phyloP scores from a whole-genome alignment of 2,888 invertebrate species.

The Adineta ricciae region DNA sequence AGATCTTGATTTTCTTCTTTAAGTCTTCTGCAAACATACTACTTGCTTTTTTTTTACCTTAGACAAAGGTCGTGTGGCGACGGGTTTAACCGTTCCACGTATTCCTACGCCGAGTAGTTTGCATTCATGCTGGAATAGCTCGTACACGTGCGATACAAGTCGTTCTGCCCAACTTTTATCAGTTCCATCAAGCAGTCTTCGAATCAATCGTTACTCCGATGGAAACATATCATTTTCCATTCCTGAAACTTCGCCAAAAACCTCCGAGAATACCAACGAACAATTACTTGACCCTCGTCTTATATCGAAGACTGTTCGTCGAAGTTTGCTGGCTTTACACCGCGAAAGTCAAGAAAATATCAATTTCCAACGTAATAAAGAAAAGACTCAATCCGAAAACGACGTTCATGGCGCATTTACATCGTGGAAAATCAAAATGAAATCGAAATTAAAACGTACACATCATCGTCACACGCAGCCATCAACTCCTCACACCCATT shows the following conservation, averaged over 20 bases:
- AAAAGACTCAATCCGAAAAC: slow-evolving; percentile 10
- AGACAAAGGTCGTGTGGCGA: background rate
- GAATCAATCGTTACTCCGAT: background rate
- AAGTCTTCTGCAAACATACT: no score
- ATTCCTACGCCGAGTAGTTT: background rate
- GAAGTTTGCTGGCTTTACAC: slow-evolving; percentile 11
- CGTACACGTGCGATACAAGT: background rate
- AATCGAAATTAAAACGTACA: slow-evolving; percentile 17
- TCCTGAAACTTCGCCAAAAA: background rate
- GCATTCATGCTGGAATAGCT: background rate
- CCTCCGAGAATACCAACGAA: no score
- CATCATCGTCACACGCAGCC: background rate
- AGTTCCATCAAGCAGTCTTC: background rate
- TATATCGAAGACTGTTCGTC: background rate
- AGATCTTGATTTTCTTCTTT: no score
- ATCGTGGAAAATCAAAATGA: slow-evolving; percentile 17
- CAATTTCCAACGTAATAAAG: background rate
- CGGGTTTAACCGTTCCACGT: background rate
- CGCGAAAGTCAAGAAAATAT: slow-evolving; percentile 21
- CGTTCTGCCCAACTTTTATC: background rate
- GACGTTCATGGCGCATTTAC: background rate
- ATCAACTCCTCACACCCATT: background rate
- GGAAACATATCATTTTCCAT: background rate
- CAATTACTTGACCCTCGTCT: slow-evolving; percentile 19
- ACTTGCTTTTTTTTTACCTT: no score